Conservation (phyloP, 2,797 vertebrate genomes). For the Rhadinocentrus ornatus region DNA sequence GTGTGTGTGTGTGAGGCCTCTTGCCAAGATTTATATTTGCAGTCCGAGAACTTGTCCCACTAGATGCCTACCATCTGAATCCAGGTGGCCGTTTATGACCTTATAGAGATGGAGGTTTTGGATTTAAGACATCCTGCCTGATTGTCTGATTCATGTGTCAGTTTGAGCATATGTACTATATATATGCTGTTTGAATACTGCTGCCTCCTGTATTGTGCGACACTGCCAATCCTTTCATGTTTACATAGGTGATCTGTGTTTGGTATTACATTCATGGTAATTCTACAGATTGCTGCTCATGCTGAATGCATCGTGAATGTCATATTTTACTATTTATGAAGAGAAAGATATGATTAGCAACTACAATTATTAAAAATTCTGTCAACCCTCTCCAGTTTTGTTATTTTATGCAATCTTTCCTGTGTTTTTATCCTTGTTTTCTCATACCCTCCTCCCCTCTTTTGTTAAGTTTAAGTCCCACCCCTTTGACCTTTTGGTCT, state of each 20-base stretch:
- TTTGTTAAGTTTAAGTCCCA: slow-evolving; percentile 50
- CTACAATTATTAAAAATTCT: slow-evolving; percentile 10
- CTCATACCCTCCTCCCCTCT: slow-evolving; percentile 7
- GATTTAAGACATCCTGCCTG: slow-evolving; percentile 63
- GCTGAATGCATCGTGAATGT: slow-evolving; percentile 38
- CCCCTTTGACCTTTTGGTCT: slow-evolving; percentile 78
- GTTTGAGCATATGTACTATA: slow-evolving; percentile 65
- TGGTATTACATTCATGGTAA: too few species aligned
- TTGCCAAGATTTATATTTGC: slow-evolving; percentile 79
- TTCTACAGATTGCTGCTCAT: slow-evolving; percentile 51
- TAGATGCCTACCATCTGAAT: slow-evolving; percentile 71
- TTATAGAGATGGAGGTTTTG: slow-evolving; percentile 60
- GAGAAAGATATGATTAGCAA: slow-evolving; percentile 30
- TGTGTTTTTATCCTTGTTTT: slow-evolving; percentile 18
- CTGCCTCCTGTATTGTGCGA: slow-evolving; percentile 50
- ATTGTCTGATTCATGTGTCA: slow-evolving; percentile 69
- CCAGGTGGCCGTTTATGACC: slow-evolving; percentile 72
- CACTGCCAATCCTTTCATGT: slow-evolving; percentile 70
- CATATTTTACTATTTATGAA: slow-evolving; percentile 7
- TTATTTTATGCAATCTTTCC: slow-evolving; percentile 24
- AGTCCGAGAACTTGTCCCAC: slow-evolving; percentile 70
- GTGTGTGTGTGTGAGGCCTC: slow-evolving; percentile 52
- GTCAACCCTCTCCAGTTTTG: background rate
- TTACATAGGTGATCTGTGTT: too few species aligned
- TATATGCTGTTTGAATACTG: slow-evolving; percentile 49